Base-by-base conservation (phyloP, 2,888 invertebrate genomes). In the Acrocera orbiculus region DNA sequence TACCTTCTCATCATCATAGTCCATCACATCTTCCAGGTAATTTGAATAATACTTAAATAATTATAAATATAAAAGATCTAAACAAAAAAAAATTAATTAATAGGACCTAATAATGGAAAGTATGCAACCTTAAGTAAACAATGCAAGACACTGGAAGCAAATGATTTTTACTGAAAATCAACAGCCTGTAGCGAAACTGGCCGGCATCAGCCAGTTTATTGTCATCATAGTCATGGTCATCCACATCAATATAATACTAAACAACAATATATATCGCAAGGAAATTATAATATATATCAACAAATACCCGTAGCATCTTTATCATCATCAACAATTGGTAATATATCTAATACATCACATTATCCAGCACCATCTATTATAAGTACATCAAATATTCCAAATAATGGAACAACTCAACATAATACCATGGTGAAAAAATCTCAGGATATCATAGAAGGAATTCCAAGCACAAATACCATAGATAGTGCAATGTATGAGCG, bases 121-220 rank as follows among this genome's bases (percentile, higher is more conserved):
- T 87, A 86, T 76, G 85, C 86, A 65, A 87, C 86, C 66, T 70
- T 87, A 67, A 86, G 83, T 76, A 86, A 86, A 69, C 85, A 87
- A 70, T 89, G 87, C 77, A 87, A 87, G 70, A 87, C 87, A 53
- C 70, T 87, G 46, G 87, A 87, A 69, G 80, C 85, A 55, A 82
- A 77, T 58, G 86, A 87, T 68, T 87, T 86, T 70, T 89, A 87
- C 82, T 87, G 83, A 85, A 81, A 79, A 67, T 75, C 73, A 67
- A 65, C 57, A 58, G 62, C 55, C 57, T 59, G 57, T 52, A 58
- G 59, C 54, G 60, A 59, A 47, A 51, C 54, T 43, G 41, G 43
- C 38, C 23, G 42, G 35, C 54, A 56, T 30, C 58, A 59, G 47
- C 57, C 54, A 32, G 52, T 58, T 42, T 58, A 58, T 41, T 59